phyloP scores from a whole-genome alignment of 1,140 invertebrate genomes.

The Patella vulgata region DNA sequence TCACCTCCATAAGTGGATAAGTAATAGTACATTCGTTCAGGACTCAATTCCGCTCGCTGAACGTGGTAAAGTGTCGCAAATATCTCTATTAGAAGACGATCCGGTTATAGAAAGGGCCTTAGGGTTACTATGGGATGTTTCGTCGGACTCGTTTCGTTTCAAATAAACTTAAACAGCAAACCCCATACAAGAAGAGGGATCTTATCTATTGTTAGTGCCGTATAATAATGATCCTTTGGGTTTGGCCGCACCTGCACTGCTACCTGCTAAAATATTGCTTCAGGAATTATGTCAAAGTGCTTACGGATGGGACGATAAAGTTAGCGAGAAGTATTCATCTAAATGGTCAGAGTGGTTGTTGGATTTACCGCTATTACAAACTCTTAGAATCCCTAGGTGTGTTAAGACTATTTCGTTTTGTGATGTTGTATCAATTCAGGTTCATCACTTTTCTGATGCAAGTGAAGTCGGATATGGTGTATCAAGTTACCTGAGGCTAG shows the following conservation, averaged over 20 bases:
- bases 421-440: not conserved
- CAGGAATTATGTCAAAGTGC: too few relatives aligned
- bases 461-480: slow-evolving; percentile 19
- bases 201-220: slow-evolving; percentile 16
- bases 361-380: slow-evolving; percentile 9
- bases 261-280: too few relatives aligned
- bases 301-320: too few relatives aligned
- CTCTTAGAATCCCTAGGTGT: slow-evolving; percentile 11
- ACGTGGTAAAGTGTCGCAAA: too few relatives aligned
- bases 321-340: not conserved
- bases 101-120: too few relatives aligned
- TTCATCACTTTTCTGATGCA: slow-evolving; percentile 13
- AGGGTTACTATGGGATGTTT: too few relatives aligned
- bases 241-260: slow-evolving; percentile 15
- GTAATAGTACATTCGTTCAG: too few relatives aligned
- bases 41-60: too few relatives aligned
- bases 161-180: slow-evolving; percentile 17
- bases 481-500: slow-evolving; percentile 16
- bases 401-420: slow-evolving; percentile 15
- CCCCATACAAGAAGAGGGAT: slow-evolving; percentile 20
- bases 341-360: slow-evolving; percentile 22
- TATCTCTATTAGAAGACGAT: too few relatives aligned
- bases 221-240: slow-evolving; percentile 34
- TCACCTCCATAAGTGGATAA: too few relatives aligned
- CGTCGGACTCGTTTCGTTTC: slow-evolving; percentile 16